Conservation (phyloP, 2,797 vertebrate genomes). For the Acipenser transmontanus region DNA sequence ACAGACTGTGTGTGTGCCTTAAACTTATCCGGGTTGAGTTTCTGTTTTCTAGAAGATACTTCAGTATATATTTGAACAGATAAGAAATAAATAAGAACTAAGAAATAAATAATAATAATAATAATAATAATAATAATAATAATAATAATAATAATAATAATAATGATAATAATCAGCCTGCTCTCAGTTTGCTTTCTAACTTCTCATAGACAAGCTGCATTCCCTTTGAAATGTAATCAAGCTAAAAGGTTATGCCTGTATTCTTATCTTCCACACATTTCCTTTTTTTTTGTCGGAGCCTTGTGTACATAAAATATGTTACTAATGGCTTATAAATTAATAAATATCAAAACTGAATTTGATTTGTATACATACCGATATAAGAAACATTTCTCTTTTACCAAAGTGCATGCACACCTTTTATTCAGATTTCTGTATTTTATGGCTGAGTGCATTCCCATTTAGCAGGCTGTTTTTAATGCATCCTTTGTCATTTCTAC, state of each 20-base stretch:
- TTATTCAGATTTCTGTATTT: slow-evolving; percentile 64
- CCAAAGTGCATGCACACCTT: slow-evolving; percentile 38
- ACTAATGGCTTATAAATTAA: slow-evolving; percentile 78
- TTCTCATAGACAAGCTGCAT: slow-evolving; percentile 32
- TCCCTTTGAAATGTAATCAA: slow-evolving; percentile 53
- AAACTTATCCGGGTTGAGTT: slow-evolving; percentile 39
- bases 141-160: too few species aligned
- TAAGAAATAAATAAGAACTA: slow-evolving; percentile 14
- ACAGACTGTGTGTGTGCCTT: slow-evolving; percentile 37
- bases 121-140: too few species aligned
- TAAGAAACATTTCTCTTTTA: slow-evolving; percentile 47
- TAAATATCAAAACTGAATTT: slow-evolving; percentile 64
- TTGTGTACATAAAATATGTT: slow-evolving; percentile 67
- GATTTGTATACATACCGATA: slow-evolving; percentile 66
- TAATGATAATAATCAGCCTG: neutral
- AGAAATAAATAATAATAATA: too few species aligned
- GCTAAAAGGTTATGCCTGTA: slow-evolving; percentile 60
- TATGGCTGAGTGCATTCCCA: slow-evolving; percentile 54
- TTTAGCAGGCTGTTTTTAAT: slow-evolving; percentile 44
- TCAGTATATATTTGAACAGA: slow-evolving; percentile 44
- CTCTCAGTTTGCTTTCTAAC: slow-evolving; percentile 48
- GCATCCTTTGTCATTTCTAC: slow-evolving; percentile 51
- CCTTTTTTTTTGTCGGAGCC: slow-evolving; percentile 52
- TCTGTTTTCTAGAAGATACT: slow-evolving; percentile 35
- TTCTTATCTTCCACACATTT: slow-evolving; percentile 45